Conservation (phyloP, 2,888 invertebrate genomes). For the Pyrrhosoma nymphula region DNA sequence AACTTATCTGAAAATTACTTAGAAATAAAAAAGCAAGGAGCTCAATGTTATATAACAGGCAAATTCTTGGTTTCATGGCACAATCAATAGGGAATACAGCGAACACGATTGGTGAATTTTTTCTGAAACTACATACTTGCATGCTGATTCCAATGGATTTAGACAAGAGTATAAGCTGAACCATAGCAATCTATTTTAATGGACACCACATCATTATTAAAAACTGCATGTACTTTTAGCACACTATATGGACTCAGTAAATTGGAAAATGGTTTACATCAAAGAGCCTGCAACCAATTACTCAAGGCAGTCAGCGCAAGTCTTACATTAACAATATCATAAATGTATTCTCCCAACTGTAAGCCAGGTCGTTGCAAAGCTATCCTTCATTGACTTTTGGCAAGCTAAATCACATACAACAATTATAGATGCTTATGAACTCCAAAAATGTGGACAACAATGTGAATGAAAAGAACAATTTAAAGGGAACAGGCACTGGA, state of each 20-base stretch:
- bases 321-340: neutral
- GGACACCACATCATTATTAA: neutral
- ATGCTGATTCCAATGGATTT: neutral
- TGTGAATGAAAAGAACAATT: conserved; percentile 4
- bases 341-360: neutral
- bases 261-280: neutral
- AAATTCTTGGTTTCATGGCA: too few species aligned
- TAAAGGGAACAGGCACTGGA: neutral
- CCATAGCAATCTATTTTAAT: neutral
- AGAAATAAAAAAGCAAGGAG: too few species aligned
- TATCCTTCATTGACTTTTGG: neutral
- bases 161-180: neutral
- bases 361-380: neutral
- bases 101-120: too few species aligned
- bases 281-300: neutral
- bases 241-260: neutral
- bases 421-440: neutral
- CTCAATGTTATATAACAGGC: too few species aligned
- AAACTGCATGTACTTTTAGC: neutral
- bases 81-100: too few species aligned
- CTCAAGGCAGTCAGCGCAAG: neutral
- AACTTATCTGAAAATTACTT: too few species aligned
- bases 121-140: neutral
- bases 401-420: conserved; percentile 15
- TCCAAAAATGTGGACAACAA: neutral